Base-by-base conservation (phyloP, 2,797 vertebrate species). In the Gobio occitaniae region DNA sequence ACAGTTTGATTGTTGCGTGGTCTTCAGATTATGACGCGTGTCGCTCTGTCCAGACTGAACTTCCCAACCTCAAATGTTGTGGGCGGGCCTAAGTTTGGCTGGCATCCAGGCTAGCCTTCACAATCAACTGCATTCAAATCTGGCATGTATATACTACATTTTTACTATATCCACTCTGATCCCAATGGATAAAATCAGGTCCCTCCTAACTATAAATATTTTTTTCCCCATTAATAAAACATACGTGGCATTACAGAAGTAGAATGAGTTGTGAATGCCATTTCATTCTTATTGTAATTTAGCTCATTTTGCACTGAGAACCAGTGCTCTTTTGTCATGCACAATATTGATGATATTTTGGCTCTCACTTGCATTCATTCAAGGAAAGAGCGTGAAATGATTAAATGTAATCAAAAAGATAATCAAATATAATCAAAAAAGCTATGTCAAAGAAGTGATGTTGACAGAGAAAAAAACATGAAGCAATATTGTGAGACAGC, bases 401-500 rank as follows among this genome's bases (percentile, higher is more conserved):
- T 38, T 74, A n/a, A 21, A 72, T 63, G 54, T 32, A 32, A 32
- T 32, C 32, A 32, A 32, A 32, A 32, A 32, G 32, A 32, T 32
- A 32, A 32, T 32, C 32, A 32, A 32, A 25, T 61, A 61, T 61
- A 21, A 48, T 63, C 4, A 48, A 56, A 76, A 25, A 32, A 77
- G 16, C 38, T 70, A 15, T 0, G 38, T 36, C 16, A 69, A 80
- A 71, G 10, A 65, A 75, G 29, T 6, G 21, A 61, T 69, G 84
- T 44, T 44, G 68, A 78, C 54, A 44, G 52, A 71, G 21, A 72
- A 41, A 66, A 3, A 44, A n/a, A 41, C 69, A 86, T 29, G n/a
- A 85, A 79, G 66, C 74, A 38, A 78, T 66, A 85, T 66, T 56
- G 78, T 52, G 88, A 86, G 56, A 87, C 91, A 83, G 93, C 86